Base-by-base conservation (phyloP, 2,797 vertebrate genomes). In the Onychomys arenicola region DNA sequence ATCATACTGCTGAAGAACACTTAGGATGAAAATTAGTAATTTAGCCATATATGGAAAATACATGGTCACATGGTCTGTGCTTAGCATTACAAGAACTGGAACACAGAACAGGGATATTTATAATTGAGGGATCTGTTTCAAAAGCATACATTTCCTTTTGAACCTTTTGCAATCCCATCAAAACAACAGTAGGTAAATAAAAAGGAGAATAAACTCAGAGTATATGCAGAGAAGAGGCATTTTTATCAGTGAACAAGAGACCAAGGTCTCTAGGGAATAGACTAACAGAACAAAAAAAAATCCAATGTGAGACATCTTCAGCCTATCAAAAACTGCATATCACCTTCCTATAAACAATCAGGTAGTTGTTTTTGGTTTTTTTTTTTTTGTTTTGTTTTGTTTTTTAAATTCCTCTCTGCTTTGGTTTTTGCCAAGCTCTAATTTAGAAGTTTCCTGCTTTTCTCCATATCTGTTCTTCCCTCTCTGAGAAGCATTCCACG, bases 321-420 rank as follows among this genome's bases (percentile, higher is more conserved):
- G 52, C 52, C 52, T 52, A 52, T 52, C 52, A 52, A n/a, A 98
- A 95, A 97, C 98, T 92, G 61, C 98, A 98, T 19, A 69, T n/a
- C 65, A n/a, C 67, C 16, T n/a, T 69, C 34, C 32, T 69, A n/a
- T 3, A 16, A 6, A 69, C n/a, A n/a, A 69, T 69, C 7, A 17
- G 34, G 34, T n/a, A 0, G 32, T 55, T 55, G 55, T 3, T 16
- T 55, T 55, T 55, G 46, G 46, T 46, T 46, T 5, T 46, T 46
- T 46, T 9, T n/a, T n/a, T n/a, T n/a, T n/a, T n/a, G n/a, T n/a
- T n/a, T 55, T 55, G 55, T 3, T 16, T 55, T 55, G 55, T 16
- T 55, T 52, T 52, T 52, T 52, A 55, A 87, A 83, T 59, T 25
- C 37, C 59, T 25, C 37, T 49, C 9, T 27, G 13, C 69, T 84